A percentile compares a stretch with the other conserved stretches of the same genome.
Evolutionary conservation across 2,888 invertebrate genomes (phyloP).

Genomic region (Limnephilus rhombicus): DNA sequence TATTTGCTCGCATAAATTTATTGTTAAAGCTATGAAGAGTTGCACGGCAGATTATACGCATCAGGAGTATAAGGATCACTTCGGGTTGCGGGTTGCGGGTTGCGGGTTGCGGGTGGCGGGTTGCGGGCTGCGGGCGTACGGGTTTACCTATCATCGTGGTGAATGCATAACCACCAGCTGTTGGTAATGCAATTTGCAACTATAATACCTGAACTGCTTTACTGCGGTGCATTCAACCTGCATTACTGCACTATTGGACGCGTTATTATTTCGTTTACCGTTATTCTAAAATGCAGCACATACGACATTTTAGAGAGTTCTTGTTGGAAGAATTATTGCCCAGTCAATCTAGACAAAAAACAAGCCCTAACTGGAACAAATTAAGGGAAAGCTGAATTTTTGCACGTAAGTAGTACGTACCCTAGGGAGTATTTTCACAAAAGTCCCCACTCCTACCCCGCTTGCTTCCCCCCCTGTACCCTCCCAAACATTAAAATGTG

Average conservation of each 20-base stretch:
- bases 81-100: neutral
- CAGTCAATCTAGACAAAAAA: too few relatives aligned
- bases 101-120: neutral
- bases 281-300: neutral
- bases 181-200: neutral
- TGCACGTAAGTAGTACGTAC: too few relatives aligned
- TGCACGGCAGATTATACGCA: neutral
- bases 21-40: slow-evolving; percentile 13
- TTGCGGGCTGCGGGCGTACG: neutral
- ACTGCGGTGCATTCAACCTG: neutral
- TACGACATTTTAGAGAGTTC: too few relatives aligned
- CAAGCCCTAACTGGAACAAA: too few relatives aligned
- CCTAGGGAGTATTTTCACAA: too few relatives aligned
- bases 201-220: neutral
- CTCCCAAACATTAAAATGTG: too few relatives aligned
- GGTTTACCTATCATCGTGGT: neutral
- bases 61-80: neutral
- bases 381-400: too few relatives aligned
- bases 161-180: neutral
- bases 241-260: neutral
- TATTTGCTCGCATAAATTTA: slow-evolving; percentile 17
- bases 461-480: too few relatives aligned
- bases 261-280: neutral
- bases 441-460: too few relatives aligned
- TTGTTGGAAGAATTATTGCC: too few relatives aligned